These are phyloP conservation scores for Nomada fabriciana DNA, from an alignment of 2,888 invertebrate genomes.

Conservation along the genomic window DNA sequence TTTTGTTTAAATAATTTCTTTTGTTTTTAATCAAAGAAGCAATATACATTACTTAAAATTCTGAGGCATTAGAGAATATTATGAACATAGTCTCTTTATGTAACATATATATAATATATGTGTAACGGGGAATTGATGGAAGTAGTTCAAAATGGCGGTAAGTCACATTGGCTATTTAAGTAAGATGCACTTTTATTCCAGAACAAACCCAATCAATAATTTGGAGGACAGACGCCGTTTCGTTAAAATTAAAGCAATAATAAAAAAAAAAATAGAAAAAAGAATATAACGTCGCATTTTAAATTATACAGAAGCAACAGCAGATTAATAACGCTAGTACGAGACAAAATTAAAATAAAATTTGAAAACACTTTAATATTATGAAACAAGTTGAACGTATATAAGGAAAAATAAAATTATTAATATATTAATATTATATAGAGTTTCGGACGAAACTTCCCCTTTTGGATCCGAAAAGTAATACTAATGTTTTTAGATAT, in stretches of 20 bases:
- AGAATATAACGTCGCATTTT: constrained; percentile 47
- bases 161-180: constrained; percentile 75
- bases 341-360: constrained; percentile 41
- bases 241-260: constrained; percentile 67
- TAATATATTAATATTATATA: constrained; percentile 8
- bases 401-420: constrained; percentile 16
- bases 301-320: constrained; percentile 69
- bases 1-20: constrained; percentile 14
- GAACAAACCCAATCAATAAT: constrained; percentile 69
- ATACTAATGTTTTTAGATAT: constrained; percentile 9
- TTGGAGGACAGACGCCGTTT: constrained; percentile 75
- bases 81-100: constrained; percentile 39
- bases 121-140: constrained; percentile 83
- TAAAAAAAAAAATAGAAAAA: constrained; percentile 26
- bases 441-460: background rate
- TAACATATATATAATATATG: constrained; percentile 43
- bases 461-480: constrained; percentile 9
- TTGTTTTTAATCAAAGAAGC: constrained; percentile 60
- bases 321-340: constrained; percentile 59
- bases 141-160: constrained; percentile 84
- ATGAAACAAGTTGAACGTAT: background rate
- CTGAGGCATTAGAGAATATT: constrained; percentile 50
- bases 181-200: constrained; percentile 67
- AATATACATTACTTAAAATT: constrained; percentile 68
- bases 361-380: constrained; percentile 14